Base-by-base conservation (phyloP, 2,797 vertebrate genomes). In the Pipistrellus nathusii region DNA sequence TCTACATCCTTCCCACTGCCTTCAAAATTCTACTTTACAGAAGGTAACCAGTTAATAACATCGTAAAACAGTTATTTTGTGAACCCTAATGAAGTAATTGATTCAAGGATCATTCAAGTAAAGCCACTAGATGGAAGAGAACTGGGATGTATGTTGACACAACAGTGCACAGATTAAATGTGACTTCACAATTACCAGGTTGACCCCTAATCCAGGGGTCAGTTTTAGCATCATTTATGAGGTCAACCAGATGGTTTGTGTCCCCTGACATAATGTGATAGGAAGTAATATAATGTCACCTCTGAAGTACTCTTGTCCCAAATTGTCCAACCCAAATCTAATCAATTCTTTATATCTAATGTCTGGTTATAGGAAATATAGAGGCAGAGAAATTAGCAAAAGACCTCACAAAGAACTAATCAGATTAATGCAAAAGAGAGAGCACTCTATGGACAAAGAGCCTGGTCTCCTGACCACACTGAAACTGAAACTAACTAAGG, bases 1-100 rank as follows among this genome's bases (percentile, higher is more conserved):
- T 55, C 44, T 32, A 8, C 11, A 46, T 2, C 44, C 15, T 44
- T 83, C 6, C 8, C 7, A 2, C 21, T 12, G 23, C 41, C 1
- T 62, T 73, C 44, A 81, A 71, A 77, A 66, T 25, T 83, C 46
- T 76, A 41, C 10, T 76, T 86, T 71, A 68, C 55, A 12, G 30
- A 80, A 88, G 32, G 38, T 0, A 80, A n/a, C 17, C n/a, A 73
- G 71, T 89, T 59, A 76, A 85, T 88, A 69, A 82, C 71, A 73
- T 64, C 44, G 17, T 44, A 81, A 69, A 94, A 57, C 10, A 55
- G 17, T 59, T 90, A 75, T 64, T 81, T 92, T 95, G 48, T 64
- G 86, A 91, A 41, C 23, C 2, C 21, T 87, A 90, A 69, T 44
- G 18, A 83, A 85, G 35, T 85, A 73, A 95, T 11, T 76, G 35